phyloP scores from a whole-genome alignment of 2,888 invertebrate genomes.

The Caenorhabditis sp. region DNA sequence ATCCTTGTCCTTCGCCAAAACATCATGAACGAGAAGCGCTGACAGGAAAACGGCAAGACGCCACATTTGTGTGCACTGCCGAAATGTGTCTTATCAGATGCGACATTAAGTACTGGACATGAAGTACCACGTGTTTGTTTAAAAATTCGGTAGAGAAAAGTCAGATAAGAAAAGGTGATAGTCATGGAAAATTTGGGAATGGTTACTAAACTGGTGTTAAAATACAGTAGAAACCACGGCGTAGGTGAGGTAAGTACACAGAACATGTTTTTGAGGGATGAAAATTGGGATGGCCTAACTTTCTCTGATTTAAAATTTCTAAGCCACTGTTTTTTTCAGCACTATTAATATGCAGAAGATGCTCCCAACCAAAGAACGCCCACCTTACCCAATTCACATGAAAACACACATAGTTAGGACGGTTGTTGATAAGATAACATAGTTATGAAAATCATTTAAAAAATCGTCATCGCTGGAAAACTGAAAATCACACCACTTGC shows the following conservation, averaged over 20 bases:
- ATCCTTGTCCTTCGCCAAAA: conserved; percentile 28
- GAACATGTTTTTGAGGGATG: background rate
- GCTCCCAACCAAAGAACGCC: conserved; percentile 7
- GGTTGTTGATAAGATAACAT: background rate
- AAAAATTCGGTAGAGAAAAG: conserved; percentile 21
- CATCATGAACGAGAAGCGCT: conserved; percentile 44
- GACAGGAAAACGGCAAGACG: conserved; percentile 16
- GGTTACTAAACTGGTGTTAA: conserved; percentile 4
- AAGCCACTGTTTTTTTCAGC: background rate
- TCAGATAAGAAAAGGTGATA: background rate
- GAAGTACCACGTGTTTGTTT: conserved; percentile 58
- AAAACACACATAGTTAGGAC: too few relatives aligned
- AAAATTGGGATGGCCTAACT: background rate
- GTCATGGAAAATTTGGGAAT: background rate
- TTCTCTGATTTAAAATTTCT: background rate
- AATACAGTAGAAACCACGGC: conserved; percentile 11
- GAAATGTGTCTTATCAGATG: conserved; percentile 18
- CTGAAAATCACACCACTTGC: conserved; percentile 3
- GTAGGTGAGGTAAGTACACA: background rate
- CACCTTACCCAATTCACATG: conserved; percentile 5
- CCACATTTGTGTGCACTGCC: conserved; percentile 20
- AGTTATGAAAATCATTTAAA: too few relatives aligned
- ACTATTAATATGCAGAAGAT: background rate
- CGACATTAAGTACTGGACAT: conserved; percentile 40
- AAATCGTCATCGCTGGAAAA: background rate